Base-by-base conservation (phyloP, 1,140 invertebrate genomes). In the Saccostrea cuccullata region DNA sequence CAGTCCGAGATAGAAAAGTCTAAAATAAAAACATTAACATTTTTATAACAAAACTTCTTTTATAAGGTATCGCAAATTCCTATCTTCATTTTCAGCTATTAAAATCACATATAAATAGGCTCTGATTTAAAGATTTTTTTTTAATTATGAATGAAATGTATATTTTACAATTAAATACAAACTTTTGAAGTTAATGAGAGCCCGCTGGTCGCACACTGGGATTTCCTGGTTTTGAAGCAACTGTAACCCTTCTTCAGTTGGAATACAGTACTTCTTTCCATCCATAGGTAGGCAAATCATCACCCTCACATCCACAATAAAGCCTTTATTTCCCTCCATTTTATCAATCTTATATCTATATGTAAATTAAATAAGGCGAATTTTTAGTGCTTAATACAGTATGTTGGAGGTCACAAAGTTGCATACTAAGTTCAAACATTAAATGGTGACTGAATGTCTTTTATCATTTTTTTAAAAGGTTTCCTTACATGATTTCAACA, bases 281-380 rank as follows among this genome's bases (percentile, higher is more conserved):
- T 90, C 91, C 20, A 92, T 89, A 3, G 90, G 90, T n/a, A 93
- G 87, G 82, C 92, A 93, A n/a, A 90, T 88, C 15, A 64, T 86
- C 15, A 93, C 17, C n/a, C 88, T 89, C 12, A 93, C 60, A 64
- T 91, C 89, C 36, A 92, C 64, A n/a, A 89, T 86, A 82, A 91
- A 90, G 13, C 89, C 89, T 20, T 55, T 84, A 30, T 56, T 86
- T 23, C 36, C 70, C n/a, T 70, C 70, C 70, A 77, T 87, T 26
- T 55, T 26, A 40, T 82, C 86, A 23, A 83, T 58, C 20, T 84
- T 83, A 60, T 64, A 87, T 60, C 86, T 87, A 60, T 47, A 87
- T 60, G 77, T 87, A 55, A 83, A 64, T 26, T 87, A 55, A 83
- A 64, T 26, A 87, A 12, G 8, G 26, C 23, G 4, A 30, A 30